A percentile compares a stretch with the other conserved stretches of the same genome.
phyloP scores from a whole-genome alignment of 2,888 invertebrate genomes.

The Cephonodes hylas region DNA sequence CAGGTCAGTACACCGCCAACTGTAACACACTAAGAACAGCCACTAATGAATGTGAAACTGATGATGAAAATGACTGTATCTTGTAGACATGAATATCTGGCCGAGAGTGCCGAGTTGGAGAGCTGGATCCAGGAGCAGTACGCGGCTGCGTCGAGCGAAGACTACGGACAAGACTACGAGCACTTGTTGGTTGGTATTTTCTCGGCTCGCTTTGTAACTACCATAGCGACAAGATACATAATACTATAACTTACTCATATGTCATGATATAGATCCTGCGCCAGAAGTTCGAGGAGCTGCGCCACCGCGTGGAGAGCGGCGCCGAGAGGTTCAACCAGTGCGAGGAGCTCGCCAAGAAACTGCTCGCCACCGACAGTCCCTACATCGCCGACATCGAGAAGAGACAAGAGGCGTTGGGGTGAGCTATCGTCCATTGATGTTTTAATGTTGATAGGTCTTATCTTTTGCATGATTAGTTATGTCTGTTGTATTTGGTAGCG shows the following conservation, averaged over 20 bases:
- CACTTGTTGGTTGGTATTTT: slow-evolving; percentile 84
- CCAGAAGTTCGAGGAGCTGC: slow-evolving; percentile 95
- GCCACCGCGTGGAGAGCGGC: slow-evolving; percentile 93
- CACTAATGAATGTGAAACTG: neutral
- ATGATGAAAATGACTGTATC: neutral
- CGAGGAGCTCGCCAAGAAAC: slow-evolving; percentile 93
- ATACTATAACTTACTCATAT: neutral
- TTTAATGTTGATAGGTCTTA: neutral
- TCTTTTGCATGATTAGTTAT: neutral
- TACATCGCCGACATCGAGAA: slow-evolving; percentile 92
- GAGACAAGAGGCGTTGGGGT: slow-evolving; percentile 93
- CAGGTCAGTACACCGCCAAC: slow-evolving; percentile 48
- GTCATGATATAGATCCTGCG: slow-evolving; percentile 84
- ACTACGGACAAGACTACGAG: slow-evolving; percentile 97
- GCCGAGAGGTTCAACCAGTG: slow-evolving; percentile 95
- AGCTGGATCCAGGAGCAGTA: slow-evolving; percentile 96
- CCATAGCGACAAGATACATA: neutral
- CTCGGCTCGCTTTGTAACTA: neutral
- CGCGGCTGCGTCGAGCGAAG: slow-evolving; percentile 93
- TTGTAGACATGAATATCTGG: slow-evolving; percentile 91
- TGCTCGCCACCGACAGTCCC: slow-evolving; percentile 91
- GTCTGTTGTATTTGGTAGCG: slow-evolving; percentile 52
- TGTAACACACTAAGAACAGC: neutral
- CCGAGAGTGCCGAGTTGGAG: slow-evolving; percentile 94
- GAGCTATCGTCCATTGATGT: slow-evolving; percentile 33